A percentile compares a stretch with the other conserved stretches of the same genome.
Conservation (phyloP, 2,888 invertebrate genomes). For the Synanthedon andrenaeformis region DNA sequence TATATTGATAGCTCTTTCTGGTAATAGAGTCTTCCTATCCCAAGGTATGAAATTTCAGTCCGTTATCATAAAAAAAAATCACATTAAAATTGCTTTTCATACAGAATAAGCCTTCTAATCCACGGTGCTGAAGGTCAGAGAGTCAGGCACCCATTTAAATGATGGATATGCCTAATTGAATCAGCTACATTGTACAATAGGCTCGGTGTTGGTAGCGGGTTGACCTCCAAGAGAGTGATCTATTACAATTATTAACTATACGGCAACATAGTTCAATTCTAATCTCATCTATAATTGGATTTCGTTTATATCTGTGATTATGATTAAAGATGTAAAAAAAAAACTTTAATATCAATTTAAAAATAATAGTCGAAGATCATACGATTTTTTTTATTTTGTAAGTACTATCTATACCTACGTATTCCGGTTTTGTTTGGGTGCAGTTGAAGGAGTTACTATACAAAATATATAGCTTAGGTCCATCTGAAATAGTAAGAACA, state of each 20-base stretch:
- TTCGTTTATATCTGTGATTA: slow-evolving; percentile 1
- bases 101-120: neutral
- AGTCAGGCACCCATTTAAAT: slow-evolving; percentile 36
- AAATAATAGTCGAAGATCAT: too few species aligned
- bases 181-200: slow-evolving; percentile 29
- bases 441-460: too few species aligned
- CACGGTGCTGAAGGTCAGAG: slow-evolving; percentile 7
- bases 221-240: slow-evolving; percentile 35
- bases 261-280: neutral
- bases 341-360: too few species aligned
- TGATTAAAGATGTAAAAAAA: neutral
- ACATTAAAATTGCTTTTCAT: neutral
- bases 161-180: slow-evolving; percentile 57
- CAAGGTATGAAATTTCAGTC: too few species aligned
- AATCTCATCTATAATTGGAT: neutral
- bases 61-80: too few species aligned
- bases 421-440: too few species aligned
- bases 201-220: slow-evolving; percentile 34
- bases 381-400: too few species aligned
- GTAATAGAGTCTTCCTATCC: too few species aligned
- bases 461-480: too few species aligned
- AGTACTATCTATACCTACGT: too few species aligned
- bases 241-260: slow-evolving; percentile 20
- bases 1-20: too few species aligned
- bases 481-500: too few species aligned